Percentiles rank a stretch among this genome's conserved stretches.
These are phyloP conservation scores for Bicyclus anynana DNA, from an alignment of 1,140 invertebrate species.

Conservation along the genomic window DNA sequence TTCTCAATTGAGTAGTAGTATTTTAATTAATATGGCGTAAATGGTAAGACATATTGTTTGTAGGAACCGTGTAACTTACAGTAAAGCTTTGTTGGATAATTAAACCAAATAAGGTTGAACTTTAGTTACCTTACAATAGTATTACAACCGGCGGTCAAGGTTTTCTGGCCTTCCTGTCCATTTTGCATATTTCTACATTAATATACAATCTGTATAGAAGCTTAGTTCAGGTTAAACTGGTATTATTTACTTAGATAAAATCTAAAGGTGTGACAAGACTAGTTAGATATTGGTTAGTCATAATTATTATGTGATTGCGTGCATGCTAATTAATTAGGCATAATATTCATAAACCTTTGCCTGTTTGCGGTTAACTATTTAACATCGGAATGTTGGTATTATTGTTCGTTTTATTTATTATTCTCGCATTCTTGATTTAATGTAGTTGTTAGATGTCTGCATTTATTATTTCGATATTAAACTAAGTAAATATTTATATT, in stretches of 20 bases:
- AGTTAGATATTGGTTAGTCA: slow-evolving; percentile 11
- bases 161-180: slow-evolving; percentile 1
- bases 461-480: too few species aligned
- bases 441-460: too few species aligned
- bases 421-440: too few species aligned
- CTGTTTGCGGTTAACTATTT: not conserved
- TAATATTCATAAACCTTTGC: slow-evolving; percentile 1
- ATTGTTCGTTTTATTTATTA: not conserved
- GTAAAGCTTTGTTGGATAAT: not conserved
- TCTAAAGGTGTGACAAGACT: slow-evolving; percentile 18
- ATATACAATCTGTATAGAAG: not conserved
- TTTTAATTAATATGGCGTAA: too few species aligned
- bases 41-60: too few species aligned
- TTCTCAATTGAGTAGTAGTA: too few species aligned
- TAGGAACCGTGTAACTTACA: too few species aligned
- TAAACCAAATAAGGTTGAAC: not conserved
- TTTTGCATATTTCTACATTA: not conserved
- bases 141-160: not conserved
- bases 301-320: slow-evolving; percentile 14
- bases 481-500: too few species aligned
- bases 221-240: slow-evolving; percentile 2
- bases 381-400: not conserved
- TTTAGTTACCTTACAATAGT: not conserved
- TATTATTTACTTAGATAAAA: slow-evolving; percentile 19
- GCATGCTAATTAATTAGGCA: slow-evolving; percentile 16